phyloP scores from a whole-genome alignment of 1,140 invertebrate genomes.

The Listronotus oregonensis region DNA sequence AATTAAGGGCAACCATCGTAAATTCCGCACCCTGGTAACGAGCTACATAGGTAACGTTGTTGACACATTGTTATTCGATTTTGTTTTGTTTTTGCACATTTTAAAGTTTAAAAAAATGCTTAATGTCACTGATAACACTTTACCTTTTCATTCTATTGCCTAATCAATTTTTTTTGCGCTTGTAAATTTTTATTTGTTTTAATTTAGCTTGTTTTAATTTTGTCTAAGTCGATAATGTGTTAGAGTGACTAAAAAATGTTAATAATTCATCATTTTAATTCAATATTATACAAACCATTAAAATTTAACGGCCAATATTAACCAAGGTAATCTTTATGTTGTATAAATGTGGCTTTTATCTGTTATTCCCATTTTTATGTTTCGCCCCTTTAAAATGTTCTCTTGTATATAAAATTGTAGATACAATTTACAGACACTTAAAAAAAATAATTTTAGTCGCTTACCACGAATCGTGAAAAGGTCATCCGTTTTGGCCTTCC shows the following conservation, averaged over 20 bases:
- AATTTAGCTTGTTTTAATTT: not conserved
- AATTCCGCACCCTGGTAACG: slow-evolving; percentile 96
- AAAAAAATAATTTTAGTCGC: too few species aligned
- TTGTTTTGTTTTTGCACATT: slow-evolving; percentile 29
- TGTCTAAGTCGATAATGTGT: too few species aligned
- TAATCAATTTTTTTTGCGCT: not conserved
- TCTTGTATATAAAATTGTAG: too few species aligned
- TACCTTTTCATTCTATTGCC: too few species aligned
- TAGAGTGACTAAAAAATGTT: too few species aligned
- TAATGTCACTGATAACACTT: too few species aligned
- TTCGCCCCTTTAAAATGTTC: too few species aligned
- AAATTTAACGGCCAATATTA: slow-evolving; percentile 3
- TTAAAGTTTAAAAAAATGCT: not conserved
- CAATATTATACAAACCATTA: not conserved
- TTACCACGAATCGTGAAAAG: too few species aligned
- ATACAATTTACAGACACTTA: too few species aligned
- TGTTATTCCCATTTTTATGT: not conserved
- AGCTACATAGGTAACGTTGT: slow-evolving; percentile 90
- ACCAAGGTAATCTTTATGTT: slow-evolving; percentile 15
- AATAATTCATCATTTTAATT: too few species aligned
- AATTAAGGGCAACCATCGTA: slow-evolving; percentile 96
- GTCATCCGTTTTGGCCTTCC: too few species aligned
- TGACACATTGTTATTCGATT: slow-evolving; percentile 34
- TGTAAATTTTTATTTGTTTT: not conserved
- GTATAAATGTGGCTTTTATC: not conserved